Conservation (phyloP, 2,888 invertebrate species). For the Lasioglossum malachurum region DNA sequence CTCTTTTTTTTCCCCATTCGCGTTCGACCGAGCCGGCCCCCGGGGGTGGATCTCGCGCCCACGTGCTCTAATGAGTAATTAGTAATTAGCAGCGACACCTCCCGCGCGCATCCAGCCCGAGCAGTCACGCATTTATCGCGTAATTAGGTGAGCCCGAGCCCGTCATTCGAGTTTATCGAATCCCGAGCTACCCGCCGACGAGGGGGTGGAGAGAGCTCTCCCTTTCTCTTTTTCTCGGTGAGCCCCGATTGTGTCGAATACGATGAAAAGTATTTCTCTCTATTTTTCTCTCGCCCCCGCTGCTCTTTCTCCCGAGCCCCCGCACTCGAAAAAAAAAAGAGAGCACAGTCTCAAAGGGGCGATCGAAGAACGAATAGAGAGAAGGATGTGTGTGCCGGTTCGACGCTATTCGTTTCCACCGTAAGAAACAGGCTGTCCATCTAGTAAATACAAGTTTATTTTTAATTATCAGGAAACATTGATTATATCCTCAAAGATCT, state of each 20-base stretch:
- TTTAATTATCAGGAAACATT: background rate
- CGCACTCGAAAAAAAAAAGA: background rate
- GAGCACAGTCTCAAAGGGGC: background rate
- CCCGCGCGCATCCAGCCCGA: slow-evolving; percentile 59
- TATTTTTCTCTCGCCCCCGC: background rate
- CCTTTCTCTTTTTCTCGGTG: background rate
- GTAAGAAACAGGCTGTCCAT: too few species aligned
- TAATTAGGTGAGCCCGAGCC: slow-evolving; percentile 71
- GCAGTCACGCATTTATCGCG: slow-evolving; percentile 72
- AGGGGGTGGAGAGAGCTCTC: slow-evolving; percentile 22
- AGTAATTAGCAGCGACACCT: slow-evolving; percentile 72
- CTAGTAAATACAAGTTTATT: background rate
- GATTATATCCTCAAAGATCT: background rate
- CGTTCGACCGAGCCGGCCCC: background rate
- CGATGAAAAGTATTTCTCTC: slow-evolving; percentile 50
- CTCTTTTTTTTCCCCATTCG: background rate
- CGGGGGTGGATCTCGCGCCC: slow-evolving; percentile 35
- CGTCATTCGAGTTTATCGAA: slow-evolving; percentile 73
- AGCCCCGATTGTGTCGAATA: slow-evolving; percentile 50
- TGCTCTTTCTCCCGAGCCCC: background rate
- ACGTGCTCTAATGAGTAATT: slow-evolving; percentile 75
- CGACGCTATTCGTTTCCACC: background rate
- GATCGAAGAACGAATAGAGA: background rate
- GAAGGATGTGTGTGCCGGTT: background rate
- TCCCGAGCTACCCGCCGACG: slow-evolving; percentile 29